Conservation (phyloP, 2,888 invertebrate genomes). For the Drosophila neonasuta region DNA sequence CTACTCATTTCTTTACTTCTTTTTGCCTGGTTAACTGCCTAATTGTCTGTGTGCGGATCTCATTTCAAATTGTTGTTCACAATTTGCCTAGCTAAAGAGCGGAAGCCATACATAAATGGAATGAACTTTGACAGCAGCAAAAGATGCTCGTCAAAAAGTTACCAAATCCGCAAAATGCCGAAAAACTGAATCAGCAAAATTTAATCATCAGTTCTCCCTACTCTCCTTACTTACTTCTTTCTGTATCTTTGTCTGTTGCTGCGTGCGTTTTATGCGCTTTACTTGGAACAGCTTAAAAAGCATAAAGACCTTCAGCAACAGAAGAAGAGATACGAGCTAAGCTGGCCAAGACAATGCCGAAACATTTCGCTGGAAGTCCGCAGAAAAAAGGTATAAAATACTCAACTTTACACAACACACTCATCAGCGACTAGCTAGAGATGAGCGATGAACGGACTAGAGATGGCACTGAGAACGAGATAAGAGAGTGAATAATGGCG, state of each 20-base stretch:
- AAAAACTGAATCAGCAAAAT: slow-evolving; percentile 69
- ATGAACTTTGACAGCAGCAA: slow-evolving; percentile 3
- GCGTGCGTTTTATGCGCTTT: slow-evolving; percentile 51
- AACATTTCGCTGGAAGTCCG: slow-evolving; percentile 46
- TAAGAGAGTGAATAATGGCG: not conserved
- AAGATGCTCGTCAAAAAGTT: slow-evolving; percentile 12
- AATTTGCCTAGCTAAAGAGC: slow-evolving; percentile 38
- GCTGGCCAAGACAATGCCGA: slow-evolving; percentile 42
- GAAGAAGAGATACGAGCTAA: slow-evolving; percentile 10
- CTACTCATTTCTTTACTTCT: too few relatives aligned
- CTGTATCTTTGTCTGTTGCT: slow-evolving; percentile 7
- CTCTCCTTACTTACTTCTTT: slow-evolving; percentile 6
- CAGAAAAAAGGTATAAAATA: slow-evolving; percentile 37
- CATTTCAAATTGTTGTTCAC: slow-evolving; percentile 22
- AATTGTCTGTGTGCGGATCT: slow-evolving; percentile 22
- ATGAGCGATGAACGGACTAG: not conserved
- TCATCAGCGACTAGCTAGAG: slow-evolving; percentile 1
- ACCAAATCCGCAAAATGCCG: slow-evolving; percentile 37
- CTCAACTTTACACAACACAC: slow-evolving; percentile 31
- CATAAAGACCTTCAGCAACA: slow-evolving; percentile 13
- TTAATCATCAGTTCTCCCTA: slow-evolving; percentile 61
- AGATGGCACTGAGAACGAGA: not conserved
- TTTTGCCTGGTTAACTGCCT: slow-evolving; percentile 3
- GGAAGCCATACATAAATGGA: slow-evolving; percentile 37
- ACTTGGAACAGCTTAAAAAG: slow-evolving; percentile 54